These are phyloP conservation scores for Centropus unirufus DNA, from an alignment of 2,113 vertebrate species.

Conservation along the genomic window DNA sequence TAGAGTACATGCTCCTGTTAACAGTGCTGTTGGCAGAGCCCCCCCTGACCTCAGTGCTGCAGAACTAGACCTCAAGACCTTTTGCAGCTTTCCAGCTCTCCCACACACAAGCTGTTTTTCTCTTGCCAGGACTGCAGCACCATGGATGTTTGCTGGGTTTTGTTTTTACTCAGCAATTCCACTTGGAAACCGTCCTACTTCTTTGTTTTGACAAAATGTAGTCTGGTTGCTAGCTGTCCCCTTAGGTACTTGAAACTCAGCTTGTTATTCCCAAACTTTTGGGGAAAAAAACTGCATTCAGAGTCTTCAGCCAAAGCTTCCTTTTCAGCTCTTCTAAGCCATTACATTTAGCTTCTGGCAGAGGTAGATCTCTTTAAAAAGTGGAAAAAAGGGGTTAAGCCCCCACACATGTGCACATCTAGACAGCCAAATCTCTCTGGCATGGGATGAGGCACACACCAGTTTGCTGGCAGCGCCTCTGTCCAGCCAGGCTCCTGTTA, in stretches of 20 bases:
- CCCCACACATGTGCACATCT: neutral
- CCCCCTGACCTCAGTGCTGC: neutral
- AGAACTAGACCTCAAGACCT: neutral
- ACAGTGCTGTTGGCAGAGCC: neutral
- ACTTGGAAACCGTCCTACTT: slow-evolving; percentile 34
- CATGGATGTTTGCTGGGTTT: slow-evolving; percentile 1
- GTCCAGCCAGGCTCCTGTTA: neutral
- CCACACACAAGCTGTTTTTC: neutral
- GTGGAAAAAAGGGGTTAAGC: neutral
- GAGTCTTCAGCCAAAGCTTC: neutral
- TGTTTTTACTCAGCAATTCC: neutral
- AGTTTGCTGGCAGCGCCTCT: neutral
- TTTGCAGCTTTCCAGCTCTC: neutral
- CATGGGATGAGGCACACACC: neutral
- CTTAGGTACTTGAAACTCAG: slow-evolving; percentile 1
- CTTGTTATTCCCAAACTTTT: slow-evolving; percentile 11
- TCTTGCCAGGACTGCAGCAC: neutral
- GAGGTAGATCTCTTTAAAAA: neutral
- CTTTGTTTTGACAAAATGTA: slow-evolving; percentile 31
- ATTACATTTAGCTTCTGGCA: neutral
- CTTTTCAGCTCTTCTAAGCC: slow-evolving; percentile 22
- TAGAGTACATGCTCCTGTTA: neutral
- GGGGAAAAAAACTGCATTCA: neutral
- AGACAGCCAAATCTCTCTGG: neutral
- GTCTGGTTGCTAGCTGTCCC: neutral